A percentile compares a stretch with the other conserved stretches of the same genome.
These are phyloP conservation scores for Priapulus caudatus DNA, from an alignment of 2,888 invertebrate species.

Conservation along the genomic window DNA sequence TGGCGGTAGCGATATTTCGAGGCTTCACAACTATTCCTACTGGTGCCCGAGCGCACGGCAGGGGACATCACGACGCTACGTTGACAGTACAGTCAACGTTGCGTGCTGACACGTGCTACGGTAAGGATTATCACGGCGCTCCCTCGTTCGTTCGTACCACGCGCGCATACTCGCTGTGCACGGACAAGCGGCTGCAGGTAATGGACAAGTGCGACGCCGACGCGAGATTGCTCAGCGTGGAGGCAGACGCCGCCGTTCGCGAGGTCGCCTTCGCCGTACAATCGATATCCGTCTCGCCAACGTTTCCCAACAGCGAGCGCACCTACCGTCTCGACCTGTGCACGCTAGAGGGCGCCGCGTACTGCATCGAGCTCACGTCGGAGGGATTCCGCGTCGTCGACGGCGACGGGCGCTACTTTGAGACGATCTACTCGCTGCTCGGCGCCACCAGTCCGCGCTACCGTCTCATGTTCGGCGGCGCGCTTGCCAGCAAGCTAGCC, in stretches of 20 bases:
- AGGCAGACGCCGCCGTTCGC: neutral
- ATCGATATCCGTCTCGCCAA: neutral
- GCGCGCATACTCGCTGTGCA: no score
- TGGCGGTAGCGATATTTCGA: no score
- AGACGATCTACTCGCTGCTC: neutral
- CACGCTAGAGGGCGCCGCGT: neutral
- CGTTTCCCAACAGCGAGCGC: neutral
- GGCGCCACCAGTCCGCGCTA: neutral
- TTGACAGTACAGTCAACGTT: no score
- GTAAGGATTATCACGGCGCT: no score
- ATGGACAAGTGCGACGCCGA: no score
- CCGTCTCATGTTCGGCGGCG: neutral
- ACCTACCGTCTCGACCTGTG: neutral
- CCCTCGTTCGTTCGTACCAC: no score
- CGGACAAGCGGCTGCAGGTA: no score
- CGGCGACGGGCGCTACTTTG: neutral
- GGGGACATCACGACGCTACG: no score
- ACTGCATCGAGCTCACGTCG: neutral
- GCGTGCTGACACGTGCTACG: no score
- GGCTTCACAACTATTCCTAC: no score
- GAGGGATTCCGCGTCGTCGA: neutral
- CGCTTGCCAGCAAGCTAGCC: neutral
- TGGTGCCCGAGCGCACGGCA: no score
- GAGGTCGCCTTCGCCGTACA: neutral
- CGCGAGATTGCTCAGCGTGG: neutral